Evolutionary conservation across 2,113 vertebrate genomes (phyloP).

Genomic region (Chlamydotis undulata): DNA sequence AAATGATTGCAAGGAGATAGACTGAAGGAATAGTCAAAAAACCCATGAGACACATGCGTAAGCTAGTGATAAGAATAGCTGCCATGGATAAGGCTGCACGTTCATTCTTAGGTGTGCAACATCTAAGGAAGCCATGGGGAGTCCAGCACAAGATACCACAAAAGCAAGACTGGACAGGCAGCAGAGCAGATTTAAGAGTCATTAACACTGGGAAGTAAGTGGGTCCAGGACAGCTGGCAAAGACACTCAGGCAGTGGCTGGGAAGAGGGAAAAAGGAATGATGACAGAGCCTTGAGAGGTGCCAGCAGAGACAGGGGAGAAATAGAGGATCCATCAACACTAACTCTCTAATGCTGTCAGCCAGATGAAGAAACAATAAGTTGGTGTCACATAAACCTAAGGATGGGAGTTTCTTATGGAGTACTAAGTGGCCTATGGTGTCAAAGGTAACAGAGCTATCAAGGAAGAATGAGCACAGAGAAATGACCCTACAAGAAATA

Average conservation of each 20-base stretch:
- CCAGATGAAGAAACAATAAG: constrained; percentile 13
- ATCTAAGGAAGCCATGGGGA: neutral
- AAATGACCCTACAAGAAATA: constrained; percentile 58
- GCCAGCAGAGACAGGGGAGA: neutral
- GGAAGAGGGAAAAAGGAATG: neutral
- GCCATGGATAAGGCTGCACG: neutral
- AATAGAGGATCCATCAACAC: constrained; percentile 5
- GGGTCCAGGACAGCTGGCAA: neutral
- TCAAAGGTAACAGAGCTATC: constrained; percentile 67
- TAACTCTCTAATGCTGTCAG: constrained; percentile 21
- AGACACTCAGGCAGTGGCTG: neutral
- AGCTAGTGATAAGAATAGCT: neutral
- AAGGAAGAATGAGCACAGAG: constrained; percentile 51
- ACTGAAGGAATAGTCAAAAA: neutral
- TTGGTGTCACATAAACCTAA: constrained; percentile 35
- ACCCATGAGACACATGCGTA: accelerated
- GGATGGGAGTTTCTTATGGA: constrained; percentile 32
- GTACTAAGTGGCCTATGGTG: neutral
- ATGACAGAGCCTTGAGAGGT: constrained; percentile 7
- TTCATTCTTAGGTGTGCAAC: neutral
- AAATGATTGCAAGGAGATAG: neutral
- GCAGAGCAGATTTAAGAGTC: neutral
- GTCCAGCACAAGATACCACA: neutral
- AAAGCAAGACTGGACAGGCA: neutral
- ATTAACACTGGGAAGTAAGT: neutral